phyloP scores from a whole-genome alignment of 2,113 vertebrate genomes.

The Camelus dromedarius region DNA sequence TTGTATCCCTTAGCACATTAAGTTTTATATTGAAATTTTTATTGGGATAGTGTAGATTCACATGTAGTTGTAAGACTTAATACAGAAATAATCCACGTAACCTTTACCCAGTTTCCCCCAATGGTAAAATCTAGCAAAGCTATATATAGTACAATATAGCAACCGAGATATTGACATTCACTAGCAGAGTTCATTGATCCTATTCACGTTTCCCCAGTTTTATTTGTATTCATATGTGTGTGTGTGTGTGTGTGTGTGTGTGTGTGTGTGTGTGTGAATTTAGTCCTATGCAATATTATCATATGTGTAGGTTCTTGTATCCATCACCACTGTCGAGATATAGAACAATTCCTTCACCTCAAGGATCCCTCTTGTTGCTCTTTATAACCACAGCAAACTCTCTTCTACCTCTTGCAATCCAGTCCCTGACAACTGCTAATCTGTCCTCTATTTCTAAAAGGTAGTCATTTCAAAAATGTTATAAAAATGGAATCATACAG shows the following conservation, averaged over 20 bases:
- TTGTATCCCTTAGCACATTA: not conserved
- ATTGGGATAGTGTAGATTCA: not conserved
- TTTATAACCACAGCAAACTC: not conserved
- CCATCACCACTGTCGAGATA: not conserved
- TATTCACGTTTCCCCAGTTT: not conserved
- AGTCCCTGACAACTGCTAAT: not conserved
- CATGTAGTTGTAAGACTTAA: not conserved
- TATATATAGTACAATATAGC: not conserved
- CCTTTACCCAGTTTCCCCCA: not conserved
- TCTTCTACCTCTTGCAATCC: not conserved
- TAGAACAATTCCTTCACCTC: not conserved
- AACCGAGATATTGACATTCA: not conserved
- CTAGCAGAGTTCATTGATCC: not conserved
- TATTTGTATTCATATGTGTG: not conserved
- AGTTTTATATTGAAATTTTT: not conserved
- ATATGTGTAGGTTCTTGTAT: not conserved
- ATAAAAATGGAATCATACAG: not conserved
- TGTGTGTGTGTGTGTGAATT: not conserved
- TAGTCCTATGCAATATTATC: not conserved
- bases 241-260: not conserved
- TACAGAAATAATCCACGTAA: not conserved
- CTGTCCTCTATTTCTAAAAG: not conserved
- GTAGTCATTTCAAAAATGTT: not conserved
- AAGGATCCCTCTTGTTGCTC: not conserved
- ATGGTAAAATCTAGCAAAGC: not conserved